Conservation (phyloP, 2,888 invertebrate species). For the Aelia acuminata region DNA sequence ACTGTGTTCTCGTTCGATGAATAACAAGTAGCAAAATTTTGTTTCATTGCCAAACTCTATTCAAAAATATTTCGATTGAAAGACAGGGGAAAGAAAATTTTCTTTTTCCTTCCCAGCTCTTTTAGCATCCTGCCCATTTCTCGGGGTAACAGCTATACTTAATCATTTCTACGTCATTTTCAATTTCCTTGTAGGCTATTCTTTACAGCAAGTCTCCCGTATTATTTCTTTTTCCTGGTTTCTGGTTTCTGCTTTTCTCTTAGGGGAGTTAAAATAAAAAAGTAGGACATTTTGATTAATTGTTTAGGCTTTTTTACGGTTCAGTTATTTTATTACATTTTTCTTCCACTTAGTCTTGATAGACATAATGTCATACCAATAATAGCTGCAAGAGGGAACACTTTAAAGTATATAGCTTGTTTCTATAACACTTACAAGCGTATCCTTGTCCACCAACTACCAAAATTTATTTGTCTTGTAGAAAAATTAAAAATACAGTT, state of each 20-base stretch:
- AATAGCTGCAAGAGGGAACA: too few species aligned
- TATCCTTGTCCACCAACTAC: too few species aligned
- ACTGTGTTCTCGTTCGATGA: too few species aligned
- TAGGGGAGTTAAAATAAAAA: not conserved
- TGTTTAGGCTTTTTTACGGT: too few species aligned
- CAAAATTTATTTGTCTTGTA: too few species aligned
- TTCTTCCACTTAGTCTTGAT: too few species aligned
- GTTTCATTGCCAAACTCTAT: not conserved
- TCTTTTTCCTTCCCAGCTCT: not conserved
- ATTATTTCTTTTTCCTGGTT: constrained; percentile 11
- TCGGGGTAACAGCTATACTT: not conserved
- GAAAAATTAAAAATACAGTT: too few species aligned
- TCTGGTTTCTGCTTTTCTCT: constrained; percentile 12
- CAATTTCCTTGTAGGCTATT: constrained; percentile 45
- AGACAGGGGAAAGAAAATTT: not conserved
- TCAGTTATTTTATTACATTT: too few species aligned
- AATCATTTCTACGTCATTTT: constrained; percentile 36
- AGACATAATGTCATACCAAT: too few species aligned
- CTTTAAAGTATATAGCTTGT: too few species aligned
- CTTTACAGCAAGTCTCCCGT: constrained; percentile 9
- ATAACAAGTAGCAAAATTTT: not conserved
- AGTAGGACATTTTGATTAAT: not conserved
- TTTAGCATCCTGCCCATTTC: not conserved
- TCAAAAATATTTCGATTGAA: not conserved
- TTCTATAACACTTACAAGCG: too few species aligned